Conservation (phyloP, 2,113 vertebrate genomes). For the Apodemus speciosus region DNA sequence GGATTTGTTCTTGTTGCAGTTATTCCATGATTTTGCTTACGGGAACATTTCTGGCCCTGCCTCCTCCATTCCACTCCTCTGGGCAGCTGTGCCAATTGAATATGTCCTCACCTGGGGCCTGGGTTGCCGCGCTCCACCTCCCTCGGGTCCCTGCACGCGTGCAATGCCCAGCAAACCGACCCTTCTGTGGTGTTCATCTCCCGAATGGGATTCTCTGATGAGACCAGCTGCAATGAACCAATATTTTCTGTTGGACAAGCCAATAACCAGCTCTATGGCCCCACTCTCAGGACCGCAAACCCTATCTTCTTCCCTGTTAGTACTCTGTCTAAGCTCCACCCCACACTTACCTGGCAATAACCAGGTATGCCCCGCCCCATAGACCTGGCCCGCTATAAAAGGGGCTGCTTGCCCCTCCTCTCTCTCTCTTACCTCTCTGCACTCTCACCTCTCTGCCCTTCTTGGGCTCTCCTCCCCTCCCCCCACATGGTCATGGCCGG, state of each 20-base stretch:
- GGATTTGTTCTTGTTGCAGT: not conserved
- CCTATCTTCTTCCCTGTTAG: not conserved
- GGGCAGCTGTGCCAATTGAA: not conserved
- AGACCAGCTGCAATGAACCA: constrained; percentile 1
- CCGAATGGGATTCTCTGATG: not conserved
- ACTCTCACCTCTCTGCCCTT: no score
- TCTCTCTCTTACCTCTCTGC: no score
- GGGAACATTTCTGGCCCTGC: constrained; percentile 3
- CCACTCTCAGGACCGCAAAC: not conserved
- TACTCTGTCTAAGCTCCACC: no score
- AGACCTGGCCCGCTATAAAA: no score
- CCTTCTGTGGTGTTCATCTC: not conserved
- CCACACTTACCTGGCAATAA: no score
- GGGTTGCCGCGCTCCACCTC: not conserved
- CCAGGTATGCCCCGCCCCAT: no score
- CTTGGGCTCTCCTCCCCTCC: no score
- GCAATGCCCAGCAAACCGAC: not conserved
- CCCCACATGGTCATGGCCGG: no score
- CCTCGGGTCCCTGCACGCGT: not conserved
- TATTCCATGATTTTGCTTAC: not conserved
- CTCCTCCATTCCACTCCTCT: not conserved
- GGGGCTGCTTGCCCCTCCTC: no score
- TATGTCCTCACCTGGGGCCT: constrained; percentile 40
- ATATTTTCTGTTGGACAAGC: constrained; percentile 29
- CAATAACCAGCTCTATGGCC: not conserved